phyloP scores from a whole-genome alignment of 2,113 vertebrate genomes.

The Myocastor coypus region DNA sequence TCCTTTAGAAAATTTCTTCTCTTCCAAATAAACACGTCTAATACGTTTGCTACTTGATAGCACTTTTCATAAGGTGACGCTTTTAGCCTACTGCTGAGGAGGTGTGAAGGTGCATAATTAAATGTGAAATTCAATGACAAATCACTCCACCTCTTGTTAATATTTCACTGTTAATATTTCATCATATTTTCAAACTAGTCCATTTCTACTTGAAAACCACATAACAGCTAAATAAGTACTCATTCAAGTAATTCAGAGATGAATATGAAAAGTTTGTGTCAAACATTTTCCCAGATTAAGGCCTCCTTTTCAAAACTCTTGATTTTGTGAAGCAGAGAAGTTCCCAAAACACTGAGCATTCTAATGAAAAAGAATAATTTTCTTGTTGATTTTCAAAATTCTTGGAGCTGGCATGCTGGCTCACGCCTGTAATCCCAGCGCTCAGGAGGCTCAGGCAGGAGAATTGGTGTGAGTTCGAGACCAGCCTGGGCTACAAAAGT shows the following conservation, averaged over 20 bases:
- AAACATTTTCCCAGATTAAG: background rate
- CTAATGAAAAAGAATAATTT: background rate
- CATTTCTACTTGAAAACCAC: background rate
- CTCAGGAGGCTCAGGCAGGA: no score
- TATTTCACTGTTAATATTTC: background rate
- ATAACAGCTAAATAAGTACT: background rate
- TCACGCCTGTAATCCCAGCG: no score
- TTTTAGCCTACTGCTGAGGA: background rate
- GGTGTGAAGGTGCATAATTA: background rate
- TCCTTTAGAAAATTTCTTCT: background rate
- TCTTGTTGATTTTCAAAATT: background rate
- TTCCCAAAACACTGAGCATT: background rate
- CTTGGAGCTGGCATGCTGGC: no score
- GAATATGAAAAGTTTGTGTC: background rate
- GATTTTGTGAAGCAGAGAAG: background rate
- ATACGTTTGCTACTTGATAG: background rate
- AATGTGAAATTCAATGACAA: background rate
- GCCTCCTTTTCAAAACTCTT: background rate
- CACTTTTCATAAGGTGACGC: background rate
- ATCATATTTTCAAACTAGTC: background rate
- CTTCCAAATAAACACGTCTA: background rate
- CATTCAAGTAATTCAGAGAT: background rate
- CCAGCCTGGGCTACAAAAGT: no score
- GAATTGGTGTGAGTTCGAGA: no score
- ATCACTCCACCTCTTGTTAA: background rate